Evolutionary conservation across 2,113 vertebrate genomes (phyloP).

Genomic region (Oryzias melastigma): DNA sequence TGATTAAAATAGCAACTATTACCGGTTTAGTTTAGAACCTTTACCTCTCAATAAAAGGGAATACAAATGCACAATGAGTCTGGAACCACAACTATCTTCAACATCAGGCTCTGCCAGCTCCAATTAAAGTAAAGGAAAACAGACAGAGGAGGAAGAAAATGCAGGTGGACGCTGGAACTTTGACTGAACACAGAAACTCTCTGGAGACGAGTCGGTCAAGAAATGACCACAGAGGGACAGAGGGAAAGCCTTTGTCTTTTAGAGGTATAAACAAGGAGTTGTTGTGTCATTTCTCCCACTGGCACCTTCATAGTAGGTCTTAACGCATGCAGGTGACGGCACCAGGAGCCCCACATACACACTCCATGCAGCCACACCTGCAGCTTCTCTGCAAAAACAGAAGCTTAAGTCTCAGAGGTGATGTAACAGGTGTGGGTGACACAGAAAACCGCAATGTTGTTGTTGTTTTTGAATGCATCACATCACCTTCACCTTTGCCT

Average conservation of each 20-base stretch:
- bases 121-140: slow-evolving; percentile 2
- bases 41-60: slow-evolving; percentile 10
- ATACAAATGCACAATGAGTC: slow-evolving; percentile 27
- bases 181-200: slow-evolving; percentile 1
- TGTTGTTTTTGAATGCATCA: slow-evolving; percentile 30
- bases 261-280: slow-evolving; percentile 38
- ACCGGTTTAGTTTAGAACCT: too few relatives aligned
- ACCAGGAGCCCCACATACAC: slow-evolving; percentile 14
- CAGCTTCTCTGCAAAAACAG: slow-evolving; percentile 12
- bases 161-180: slow-evolving; percentile 5
- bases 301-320: slow-evolving; percentile 48
- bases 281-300: slow-evolving; percentile 30
- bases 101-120: slow-evolving; percentile 26
- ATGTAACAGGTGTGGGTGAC: slow-evolving; percentile 25
- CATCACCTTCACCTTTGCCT: too few relatives aligned
- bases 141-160: slow-evolving; percentile 1
- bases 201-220: slow-evolving; percentile 10
- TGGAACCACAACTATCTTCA: slow-evolving; percentile 16
- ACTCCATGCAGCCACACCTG: slow-evolving; percentile 22
- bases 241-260: slow-evolving; percentile 4
- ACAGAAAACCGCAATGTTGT: slow-evolving; percentile 38
- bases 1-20: too few relatives aligned
- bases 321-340: slow-evolving; percentile 23
- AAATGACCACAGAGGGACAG: slow-evolving; percentile 16
- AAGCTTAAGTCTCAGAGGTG: slow-evolving; percentile 21